Conservation (phyloP, 2,113 vertebrate species). For the Eclectus roratus region DNA sequence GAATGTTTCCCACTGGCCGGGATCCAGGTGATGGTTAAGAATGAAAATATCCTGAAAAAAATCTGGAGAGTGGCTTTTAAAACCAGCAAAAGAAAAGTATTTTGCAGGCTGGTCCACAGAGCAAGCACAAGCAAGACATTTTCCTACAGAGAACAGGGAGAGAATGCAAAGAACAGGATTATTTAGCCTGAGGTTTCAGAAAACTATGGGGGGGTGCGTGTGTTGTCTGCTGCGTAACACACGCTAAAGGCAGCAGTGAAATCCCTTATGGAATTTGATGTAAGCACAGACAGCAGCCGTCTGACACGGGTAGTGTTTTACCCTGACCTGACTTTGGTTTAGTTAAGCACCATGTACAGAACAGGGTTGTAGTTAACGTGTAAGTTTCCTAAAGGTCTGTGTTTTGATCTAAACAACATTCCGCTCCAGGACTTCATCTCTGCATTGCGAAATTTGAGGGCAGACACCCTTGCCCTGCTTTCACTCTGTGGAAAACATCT, state of each 20-base stretch:
- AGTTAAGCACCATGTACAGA: not conserved
- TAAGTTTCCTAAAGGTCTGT: not conserved
- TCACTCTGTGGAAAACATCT: not conserved
- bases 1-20: not conserved
- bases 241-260: not conserved
- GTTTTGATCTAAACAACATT: constrained; percentile 9
- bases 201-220: not conserved
- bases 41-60: not conserved
- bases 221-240: not conserved
- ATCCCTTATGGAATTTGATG: not conserved
- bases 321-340: not conserved
- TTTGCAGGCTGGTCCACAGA: not conserved
- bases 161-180: not conserved
- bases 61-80: not conserved
- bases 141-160: not conserved
- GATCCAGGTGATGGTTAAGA: constrained; percentile 12
- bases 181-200: not conserved
- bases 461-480: not conserved
- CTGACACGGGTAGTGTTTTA: not conserved
- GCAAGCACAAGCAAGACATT: not conserved
- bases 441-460: not conserved
- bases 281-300: not conserved
- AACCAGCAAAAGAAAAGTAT: not conserved
- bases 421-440: not conserved
- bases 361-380: not conserved